phyloP scores from a whole-genome alignment of 30 jellyfish, hydroid and myxozoan species.

The Turritopsis rubra region DNA sequence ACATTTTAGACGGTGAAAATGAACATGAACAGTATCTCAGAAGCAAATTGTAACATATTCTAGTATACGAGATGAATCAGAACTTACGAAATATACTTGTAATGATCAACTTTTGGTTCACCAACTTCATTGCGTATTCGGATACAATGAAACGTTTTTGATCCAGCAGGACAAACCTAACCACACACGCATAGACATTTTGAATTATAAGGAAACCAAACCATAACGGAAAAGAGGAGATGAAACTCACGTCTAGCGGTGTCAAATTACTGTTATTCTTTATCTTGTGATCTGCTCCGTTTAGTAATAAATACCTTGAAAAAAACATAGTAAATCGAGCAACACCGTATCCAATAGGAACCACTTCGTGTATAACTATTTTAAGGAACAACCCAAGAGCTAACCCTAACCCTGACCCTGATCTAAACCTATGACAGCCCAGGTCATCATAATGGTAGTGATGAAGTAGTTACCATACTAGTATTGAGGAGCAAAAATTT shows the following conservation, averaged over 20 bases:
- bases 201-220: background rate
- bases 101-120: conserved; percentile 1
- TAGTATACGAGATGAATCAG: background rate
- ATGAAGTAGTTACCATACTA: too few species aligned
- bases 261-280: conserved; percentile 43
- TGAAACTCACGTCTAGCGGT: conserved; percentile 62
- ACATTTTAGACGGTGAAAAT: too few species aligned
- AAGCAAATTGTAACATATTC: too few species aligned
- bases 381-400: too few species aligned
- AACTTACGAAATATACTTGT: conserved; percentile 14
- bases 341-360: too few species aligned
- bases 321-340: conserved; percentile 6
- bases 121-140: conserved; percentile 36
- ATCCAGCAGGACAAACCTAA: conserved; percentile 39
- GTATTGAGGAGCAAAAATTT: too few species aligned
- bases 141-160: conserved; percentile 40
- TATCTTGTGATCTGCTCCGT: conserved; percentile 78
- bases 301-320: conserved; percentile 65
- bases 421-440: too few species aligned
- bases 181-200: too few species aligned
- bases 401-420: too few species aligned
- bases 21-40: too few species aligned
- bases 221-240: background rate
- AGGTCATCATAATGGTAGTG: too few species aligned
- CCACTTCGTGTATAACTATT: too few species aligned